A percentile compares a stretch with the other conserved stretches of the same genome.
These are phyloP conservation scores for Ophraella communa DNA, from an alignment of 2,888 invertebrate genomes.

Conservation along the genomic window DNA sequence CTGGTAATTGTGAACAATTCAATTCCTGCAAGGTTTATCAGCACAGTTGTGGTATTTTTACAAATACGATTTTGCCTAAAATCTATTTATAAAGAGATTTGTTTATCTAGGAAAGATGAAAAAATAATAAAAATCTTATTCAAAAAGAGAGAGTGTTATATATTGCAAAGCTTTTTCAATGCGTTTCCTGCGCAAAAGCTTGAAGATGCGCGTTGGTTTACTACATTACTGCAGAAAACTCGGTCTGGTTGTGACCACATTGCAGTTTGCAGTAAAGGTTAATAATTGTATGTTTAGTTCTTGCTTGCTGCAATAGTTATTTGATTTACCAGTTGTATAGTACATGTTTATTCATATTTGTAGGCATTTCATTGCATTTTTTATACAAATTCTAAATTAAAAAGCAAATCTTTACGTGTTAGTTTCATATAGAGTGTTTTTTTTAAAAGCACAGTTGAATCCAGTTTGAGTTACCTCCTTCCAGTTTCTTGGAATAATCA, in stretches of 20 bases:
- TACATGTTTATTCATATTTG: neutral
- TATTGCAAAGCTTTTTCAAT: neutral
- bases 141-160: neutral
- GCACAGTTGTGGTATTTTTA: neutral
- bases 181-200: neutral
- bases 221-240: neutral
- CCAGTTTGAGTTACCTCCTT: neutral
- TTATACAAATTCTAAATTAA: neutral
- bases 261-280: neutral
- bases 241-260: neutral
- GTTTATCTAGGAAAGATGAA: too few relatives aligned
- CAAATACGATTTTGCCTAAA: neutral
- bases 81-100: neutral
- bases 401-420: neutral
- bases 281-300: neutral
- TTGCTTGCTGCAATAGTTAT: neutral
- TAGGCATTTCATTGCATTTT: neutral
- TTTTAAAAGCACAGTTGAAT: neutral
- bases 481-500: neutral
- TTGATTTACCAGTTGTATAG: neutral
- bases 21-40: neutral
- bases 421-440: neutral
- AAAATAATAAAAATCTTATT: neutral
- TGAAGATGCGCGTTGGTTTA: neutral
- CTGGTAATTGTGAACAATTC: neutral